These are phyloP conservation scores for Papilio gigon DNA, from an alignment of 2,888 invertebrate genomes.

Conservation along the genomic window DNA sequence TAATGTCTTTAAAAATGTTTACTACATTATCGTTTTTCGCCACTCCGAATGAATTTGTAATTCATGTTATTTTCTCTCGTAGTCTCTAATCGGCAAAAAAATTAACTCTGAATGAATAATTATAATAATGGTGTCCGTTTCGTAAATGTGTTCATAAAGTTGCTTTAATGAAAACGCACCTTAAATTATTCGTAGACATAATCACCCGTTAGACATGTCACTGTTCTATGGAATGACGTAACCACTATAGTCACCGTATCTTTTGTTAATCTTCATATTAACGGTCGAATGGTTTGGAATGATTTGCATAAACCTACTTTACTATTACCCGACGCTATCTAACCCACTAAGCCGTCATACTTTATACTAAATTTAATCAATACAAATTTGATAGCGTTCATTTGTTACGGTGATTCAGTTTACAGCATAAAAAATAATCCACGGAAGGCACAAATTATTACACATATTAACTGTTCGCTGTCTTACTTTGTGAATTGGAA, in stretches of 20 bases:
- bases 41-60: too few relatives aligned
- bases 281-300: conserved; percentile 26
- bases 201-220: conserved; percentile 11
- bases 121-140: neutral
- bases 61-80: too few relatives aligned
- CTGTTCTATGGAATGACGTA: conserved; percentile 21
- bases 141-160: neutral
- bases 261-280: conserved; percentile 30
- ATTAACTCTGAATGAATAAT: too few relatives aligned
- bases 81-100: too few relatives aligned
- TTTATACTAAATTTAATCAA: neutral
- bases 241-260: conserved; percentile 20
- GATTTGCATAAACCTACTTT: conserved; percentile 33
- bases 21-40: too few relatives aligned
- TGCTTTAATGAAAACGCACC: conserved; percentile 13
- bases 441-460: too few relatives aligned
- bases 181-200: conserved; percentile 19
- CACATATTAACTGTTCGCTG: too few relatives aligned
- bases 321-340: neutral
- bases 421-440: neutral
- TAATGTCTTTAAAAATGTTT: too few relatives aligned
- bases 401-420: neutral
- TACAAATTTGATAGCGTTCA: neutral
- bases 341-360: conserved; percentile 6
- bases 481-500: too few relatives aligned